Evolutionary conservation across 1,140 invertebrate species (phyloP), one percentile per base, ranked within the genome.

Genomic region (Dendrolimus punctatus): DNA sequence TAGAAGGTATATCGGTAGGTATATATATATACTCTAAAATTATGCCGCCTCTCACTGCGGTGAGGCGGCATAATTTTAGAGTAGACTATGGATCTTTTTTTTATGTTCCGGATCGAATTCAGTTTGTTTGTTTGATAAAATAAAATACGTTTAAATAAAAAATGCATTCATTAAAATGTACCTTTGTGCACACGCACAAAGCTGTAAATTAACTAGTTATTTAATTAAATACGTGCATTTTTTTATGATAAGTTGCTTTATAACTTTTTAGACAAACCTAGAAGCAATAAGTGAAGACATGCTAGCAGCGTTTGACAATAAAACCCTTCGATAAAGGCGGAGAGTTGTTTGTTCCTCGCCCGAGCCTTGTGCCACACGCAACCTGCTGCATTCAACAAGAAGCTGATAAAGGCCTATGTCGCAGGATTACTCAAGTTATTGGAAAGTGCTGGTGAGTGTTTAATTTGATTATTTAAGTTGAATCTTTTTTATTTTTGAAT

Each of bases 251-350:
- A 23, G 23, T 23, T 23, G 23, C 23, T 23, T 23, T 23, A 23
- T 23, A 23, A 23, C 23, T 44, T 51, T 46, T 49, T 81, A 96
- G 92, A 95, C 94, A 39, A 94, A 88, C 55, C 88, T 99, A 5
- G 98, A 99, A 87, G 87, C 91, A 1, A 94, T 99, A 66, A 90
- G 94, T 64, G 97, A 99, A 78, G 95, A 97, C 46, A 84, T 84
- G 80, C 48, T 84, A 1, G 93, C 93, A 58, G 93, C 95, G 0
- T 89, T 99, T 42, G 93, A 94, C 38, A 98, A 98, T 80, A 99
- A 99, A 99, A 99, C 88, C 98, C 98, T 0, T 91, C 91, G 7
- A 95, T 99, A 1, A 98, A 98, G 85, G 91, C 95, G 0, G 98
- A 99, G 88, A 97, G 95, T 4, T 92, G 95, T 2, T 76, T 92